phyloP scores from a whole-genome alignment of 2,113 vertebrate genomes.

The Triplophysa tibetana region DNA sequence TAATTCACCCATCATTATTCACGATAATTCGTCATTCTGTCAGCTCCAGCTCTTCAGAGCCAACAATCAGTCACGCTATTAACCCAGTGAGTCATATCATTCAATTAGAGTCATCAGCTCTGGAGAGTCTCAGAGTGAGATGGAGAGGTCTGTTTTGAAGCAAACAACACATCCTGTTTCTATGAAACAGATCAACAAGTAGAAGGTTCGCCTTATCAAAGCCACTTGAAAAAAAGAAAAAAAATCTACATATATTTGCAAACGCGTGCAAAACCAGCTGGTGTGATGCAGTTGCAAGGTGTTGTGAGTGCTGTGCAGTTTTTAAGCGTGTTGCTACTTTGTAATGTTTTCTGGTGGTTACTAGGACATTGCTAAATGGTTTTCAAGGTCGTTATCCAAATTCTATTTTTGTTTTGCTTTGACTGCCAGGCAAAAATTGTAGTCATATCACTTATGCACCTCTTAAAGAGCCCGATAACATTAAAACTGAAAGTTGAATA shows the following conservation, averaged over 20 bases:
- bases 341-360: no score
- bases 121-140: conserved; percentile 26
- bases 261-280: no score
- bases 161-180: conserved; percentile 34
- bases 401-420: not conserved
- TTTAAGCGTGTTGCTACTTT: no score
- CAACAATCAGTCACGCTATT: conserved; percentile 34
- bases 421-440: no score
- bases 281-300: no score
- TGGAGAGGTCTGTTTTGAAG: conserved; percentile 27
- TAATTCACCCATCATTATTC: conserved; percentile 44
- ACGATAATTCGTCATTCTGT: conserved; percentile 44
- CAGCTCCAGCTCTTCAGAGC: conserved; percentile 35
- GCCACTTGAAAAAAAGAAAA: no score
- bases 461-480: no score
- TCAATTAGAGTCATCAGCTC: conserved; percentile 51
- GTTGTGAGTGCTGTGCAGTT: no score
- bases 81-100: conserved; percentile 46
- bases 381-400: not conserved
- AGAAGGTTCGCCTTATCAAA: not conserved
- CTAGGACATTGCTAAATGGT: no score
- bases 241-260: no score
- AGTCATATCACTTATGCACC: no score
- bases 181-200: conserved; percentile 5
- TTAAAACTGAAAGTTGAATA: no score